Evolutionary conservation across 1,140 invertebrate genomes (phyloP).

Genomic region (Asobara japonica): DNA sequence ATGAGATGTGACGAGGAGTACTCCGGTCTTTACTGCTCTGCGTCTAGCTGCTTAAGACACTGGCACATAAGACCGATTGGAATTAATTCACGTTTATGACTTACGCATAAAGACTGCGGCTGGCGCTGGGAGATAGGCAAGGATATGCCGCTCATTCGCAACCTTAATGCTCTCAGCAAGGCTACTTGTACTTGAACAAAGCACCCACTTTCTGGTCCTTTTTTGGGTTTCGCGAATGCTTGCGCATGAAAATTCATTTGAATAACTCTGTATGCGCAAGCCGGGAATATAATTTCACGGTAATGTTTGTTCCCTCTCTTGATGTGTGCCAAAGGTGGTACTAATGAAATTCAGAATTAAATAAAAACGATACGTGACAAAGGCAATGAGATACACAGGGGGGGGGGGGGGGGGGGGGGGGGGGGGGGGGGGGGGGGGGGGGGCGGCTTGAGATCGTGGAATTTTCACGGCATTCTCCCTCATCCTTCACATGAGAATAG

Average conservation of each 20-base stretch:
- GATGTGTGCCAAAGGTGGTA: background rate
- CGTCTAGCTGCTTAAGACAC: conserved; percentile 10
- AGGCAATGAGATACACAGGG: conserved; percentile 7
- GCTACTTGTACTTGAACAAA: conserved; percentile 1
- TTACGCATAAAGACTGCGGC: conserved; percentile 33
- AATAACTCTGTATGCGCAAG: background rate
- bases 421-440: background rate
- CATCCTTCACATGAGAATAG: conserved; percentile 9
- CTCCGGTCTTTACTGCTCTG: too few species aligned
- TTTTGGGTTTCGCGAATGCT: too few species aligned
- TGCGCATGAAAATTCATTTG: conserved; percentile 11
- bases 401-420: background rate
- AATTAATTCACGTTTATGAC: conserved; percentile 65
- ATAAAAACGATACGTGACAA: conserved; percentile 12
- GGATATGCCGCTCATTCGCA: background rate
- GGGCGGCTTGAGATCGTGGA: background rate
- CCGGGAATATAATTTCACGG: background rate
- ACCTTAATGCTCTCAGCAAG: too few species aligned
- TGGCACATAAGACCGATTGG: conserved; percentile 53
- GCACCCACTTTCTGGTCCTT: background rate
- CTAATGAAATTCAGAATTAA: conserved; percentile 7
- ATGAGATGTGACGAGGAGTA: too few species aligned
- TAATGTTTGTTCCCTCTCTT: background rate
- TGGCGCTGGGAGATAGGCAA: conserved; percentile 47
- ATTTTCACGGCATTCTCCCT: conserved; percentile 15